Conservation (phyloP, 1,140 invertebrate genomes). For the Artemia franciscana region DNA sequence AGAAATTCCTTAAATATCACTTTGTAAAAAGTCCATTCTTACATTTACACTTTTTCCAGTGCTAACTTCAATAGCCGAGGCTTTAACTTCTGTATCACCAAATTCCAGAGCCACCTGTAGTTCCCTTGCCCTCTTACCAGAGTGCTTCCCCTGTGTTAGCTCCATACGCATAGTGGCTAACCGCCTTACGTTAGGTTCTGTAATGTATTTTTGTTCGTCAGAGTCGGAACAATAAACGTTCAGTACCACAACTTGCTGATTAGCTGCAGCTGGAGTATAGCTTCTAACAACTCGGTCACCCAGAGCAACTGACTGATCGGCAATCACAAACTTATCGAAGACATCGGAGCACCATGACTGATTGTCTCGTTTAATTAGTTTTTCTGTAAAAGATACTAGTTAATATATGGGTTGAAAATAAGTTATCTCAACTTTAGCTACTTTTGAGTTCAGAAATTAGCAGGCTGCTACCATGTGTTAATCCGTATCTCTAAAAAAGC, state of each 20-base stretch:
- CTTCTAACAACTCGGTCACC: slow-evolving; percentile 27
- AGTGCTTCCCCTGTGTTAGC: slow-evolving; percentile 15
- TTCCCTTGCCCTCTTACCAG: slow-evolving; percentile 11
- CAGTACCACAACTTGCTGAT: slow-evolving; percentile 28
- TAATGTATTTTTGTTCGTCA: slow-evolving; percentile 26
- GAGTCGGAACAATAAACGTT: slow-evolving; percentile 28
- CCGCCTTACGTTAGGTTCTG: slow-evolving; percentile 26
- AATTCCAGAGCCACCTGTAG: slow-evolving; percentile 31
- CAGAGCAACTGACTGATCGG: slow-evolving; percentile 25
- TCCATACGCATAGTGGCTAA: slow-evolving; percentile 29
- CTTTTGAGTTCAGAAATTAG: too few relatives aligned
- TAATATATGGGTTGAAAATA: too few relatives aligned
- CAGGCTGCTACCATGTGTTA: too few relatives aligned
- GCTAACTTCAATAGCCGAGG: slow-evolving; percentile 27
- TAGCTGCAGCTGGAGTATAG: slow-evolving; percentile 28
- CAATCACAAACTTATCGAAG: slow-evolving; percentile 29
- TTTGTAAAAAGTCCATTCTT: slow-evolving; percentile 26
- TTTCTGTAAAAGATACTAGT: slow-evolving; percentile 17
- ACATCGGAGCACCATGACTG: slow-evolving; percentile 32
- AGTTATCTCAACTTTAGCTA: too few relatives aligned
- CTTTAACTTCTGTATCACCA: slow-evolving; percentile 33
- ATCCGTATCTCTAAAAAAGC: too few relatives aligned
- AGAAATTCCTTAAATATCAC: neutral
- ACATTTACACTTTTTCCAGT: slow-evolving; percentile 26
- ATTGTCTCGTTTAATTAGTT: slow-evolving; percentile 25